Conservation (phyloP, 2,797 vertebrate species). For the Xiphophorus birchmanni region DNA sequence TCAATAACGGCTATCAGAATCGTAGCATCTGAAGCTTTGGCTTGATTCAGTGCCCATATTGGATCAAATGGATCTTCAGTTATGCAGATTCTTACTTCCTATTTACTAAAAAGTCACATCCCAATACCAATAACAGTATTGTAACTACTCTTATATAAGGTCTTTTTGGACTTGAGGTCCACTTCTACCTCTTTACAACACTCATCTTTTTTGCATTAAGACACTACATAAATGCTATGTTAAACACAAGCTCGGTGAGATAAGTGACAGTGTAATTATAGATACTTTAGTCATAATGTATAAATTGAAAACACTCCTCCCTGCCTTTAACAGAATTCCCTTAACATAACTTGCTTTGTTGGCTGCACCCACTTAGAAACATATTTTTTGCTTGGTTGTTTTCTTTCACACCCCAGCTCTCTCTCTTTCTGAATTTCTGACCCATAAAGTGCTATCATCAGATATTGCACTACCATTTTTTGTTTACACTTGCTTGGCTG, state of each 20-base stretch:
- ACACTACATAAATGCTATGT: neutral
- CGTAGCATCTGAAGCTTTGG: neutral
- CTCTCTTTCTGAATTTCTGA: neutral
- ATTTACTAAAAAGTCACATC: neutral
- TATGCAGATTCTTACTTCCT: neutral
- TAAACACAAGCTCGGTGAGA: neutral
- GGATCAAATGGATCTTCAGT: neutral
- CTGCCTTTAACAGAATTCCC: neutral
- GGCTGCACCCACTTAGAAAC: slow-evolving; percentile 1
- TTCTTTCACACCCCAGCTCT: neutral
- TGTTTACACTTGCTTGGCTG: slow-evolving; percentile 34
- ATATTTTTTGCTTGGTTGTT: neutral
- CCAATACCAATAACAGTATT: neutral
- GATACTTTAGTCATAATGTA: slow-evolving; percentile 4
- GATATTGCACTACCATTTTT: slow-evolving; percentile 23
- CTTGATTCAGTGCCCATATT: neutral
- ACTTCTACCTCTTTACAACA: neutral
- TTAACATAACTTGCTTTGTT: slow-evolving; percentile 7
- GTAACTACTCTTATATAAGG: too few species aligned
- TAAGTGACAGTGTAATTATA: slow-evolving; percentile 9
- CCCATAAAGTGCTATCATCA: slow-evolving; percentile 4
- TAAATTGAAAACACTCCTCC: slow-evolving; percentile 2
- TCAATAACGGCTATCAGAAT: too few species aligned
- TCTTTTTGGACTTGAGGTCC: neutral
- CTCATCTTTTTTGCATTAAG: slow-evolving; percentile 1